Percentiles rank a stretch among this genome's conserved stretches.
phyloP scores from a whole-genome alignment of 2,113 vertebrate genomes.

The Accipiter cooperii region DNA sequence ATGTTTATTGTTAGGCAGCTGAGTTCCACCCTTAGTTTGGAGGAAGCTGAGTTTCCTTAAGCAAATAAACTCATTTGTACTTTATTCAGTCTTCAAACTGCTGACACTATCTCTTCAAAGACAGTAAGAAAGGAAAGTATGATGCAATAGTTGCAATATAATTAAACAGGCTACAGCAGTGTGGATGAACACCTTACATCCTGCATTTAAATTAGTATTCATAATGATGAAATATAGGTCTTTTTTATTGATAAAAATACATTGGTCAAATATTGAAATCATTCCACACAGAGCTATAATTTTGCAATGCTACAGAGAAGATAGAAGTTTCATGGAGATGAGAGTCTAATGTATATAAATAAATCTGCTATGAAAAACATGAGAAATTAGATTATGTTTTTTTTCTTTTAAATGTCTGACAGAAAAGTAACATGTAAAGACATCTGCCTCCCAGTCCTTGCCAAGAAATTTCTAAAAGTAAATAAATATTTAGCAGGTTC shows the following conservation, averaged over 20 bases:
- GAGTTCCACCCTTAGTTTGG: not conserved
- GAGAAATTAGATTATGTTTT: not conserved
- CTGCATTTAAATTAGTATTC: not conserved
- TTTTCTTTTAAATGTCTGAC: not conserved
- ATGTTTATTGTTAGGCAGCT: not conserved
- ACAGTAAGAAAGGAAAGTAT: not conserved
- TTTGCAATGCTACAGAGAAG: not conserved
- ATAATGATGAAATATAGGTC: not conserved
- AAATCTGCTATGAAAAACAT: not conserved
- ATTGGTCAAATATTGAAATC: not conserved
- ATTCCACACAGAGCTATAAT: not conserved
- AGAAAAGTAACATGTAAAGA: not conserved
- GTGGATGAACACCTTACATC: not conserved
- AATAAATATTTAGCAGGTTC: not conserved
- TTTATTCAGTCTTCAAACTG: not conserved
- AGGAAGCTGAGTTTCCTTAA: not conserved
- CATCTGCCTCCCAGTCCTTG: not conserved
- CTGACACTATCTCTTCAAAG: not conserved
- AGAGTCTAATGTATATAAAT: not conserved
- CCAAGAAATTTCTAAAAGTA: not conserved
- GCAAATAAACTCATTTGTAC: not conserved
- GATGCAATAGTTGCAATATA: not conserved
- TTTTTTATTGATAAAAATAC: not conserved
- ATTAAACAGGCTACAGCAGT: not conserved
- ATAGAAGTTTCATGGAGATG: not conserved